Evolutionary conservation across 2,888 invertebrate genomes (phyloP), one percentile per base, ranked within the genome.

Genomic region (Diabrotica balteata): DNA sequence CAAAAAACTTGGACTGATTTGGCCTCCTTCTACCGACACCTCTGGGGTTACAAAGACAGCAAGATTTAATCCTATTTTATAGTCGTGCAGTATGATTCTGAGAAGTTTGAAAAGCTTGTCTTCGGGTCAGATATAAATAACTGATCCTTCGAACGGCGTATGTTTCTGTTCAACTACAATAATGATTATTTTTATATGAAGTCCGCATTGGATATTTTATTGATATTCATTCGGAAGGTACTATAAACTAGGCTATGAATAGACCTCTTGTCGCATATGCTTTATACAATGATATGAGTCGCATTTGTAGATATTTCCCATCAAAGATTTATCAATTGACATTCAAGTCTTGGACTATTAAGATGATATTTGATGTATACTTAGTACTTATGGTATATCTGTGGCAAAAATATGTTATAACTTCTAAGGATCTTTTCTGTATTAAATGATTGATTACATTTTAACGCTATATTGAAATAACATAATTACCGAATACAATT

Each of bases 21-120:
- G 43, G 45, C 17, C n/a, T 17, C 17, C 17, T 22, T 44, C 45
- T 6, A 44, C 7, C 17, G 45, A 57, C 55, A 57, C 55, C 55
- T 9, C 45, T 57, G 55, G 50, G 47, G 62, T 67, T 59, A 58
- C 61, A 54, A 42, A 70, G 69, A 73, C 74, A 70, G 73, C 62
- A 46, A 70, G 74, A 75, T 76, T 75, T 73, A 76, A 76, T 75
- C 76, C 75, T 74, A 73, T 68, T 76, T 75, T 76, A 76, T 76
- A 69, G 72, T 73, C 68, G 71, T 72, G 70, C 74, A 70, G 68
- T 74, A 73, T 71, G 73, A 76, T 73, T 76, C 75, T 69, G 74
- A 69, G 74, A 74, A 75, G 61, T 66, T 67, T 62, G 70, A 69
- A 74, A 73, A 58, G 46, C 64, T 55, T 60, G 68, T 55, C 68